Conservation (phyloP, 1,140 invertebrate species). For the Orius laevigatus region DNA sequence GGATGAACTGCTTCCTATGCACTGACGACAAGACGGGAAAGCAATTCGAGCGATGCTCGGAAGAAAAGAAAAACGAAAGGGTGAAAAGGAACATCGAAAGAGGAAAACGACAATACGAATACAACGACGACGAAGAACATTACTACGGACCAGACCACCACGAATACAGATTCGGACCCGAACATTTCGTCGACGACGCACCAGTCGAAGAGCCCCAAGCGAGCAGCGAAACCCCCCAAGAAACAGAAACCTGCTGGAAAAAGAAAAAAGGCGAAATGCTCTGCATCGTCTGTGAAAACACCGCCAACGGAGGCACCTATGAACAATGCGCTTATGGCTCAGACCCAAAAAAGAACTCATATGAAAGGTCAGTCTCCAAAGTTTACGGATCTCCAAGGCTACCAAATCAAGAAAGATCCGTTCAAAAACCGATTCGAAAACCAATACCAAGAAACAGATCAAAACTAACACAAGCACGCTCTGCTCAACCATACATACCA, state of each 20-base stretch:
- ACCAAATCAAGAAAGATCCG: constrained; percentile 15
- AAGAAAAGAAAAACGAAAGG: constrained; percentile 22
- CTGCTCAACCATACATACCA: constrained; percentile 25
- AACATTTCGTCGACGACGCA: constrained; percentile 17
- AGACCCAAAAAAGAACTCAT: constrained; percentile 48
- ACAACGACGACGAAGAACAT: constrained; percentile 14
- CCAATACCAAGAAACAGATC: constrained; percentile 11
- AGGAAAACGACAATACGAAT: constrained; percentile 17
- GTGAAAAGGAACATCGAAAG: constrained; percentile 9
- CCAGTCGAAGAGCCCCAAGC: constrained; percentile 22
- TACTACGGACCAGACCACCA: constrained; percentile 9
- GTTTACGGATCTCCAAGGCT: constrained; percentile 24
- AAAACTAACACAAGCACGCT: too few species aligned
- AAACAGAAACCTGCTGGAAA: constrained; percentile 39
- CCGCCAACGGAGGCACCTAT: constrained; percentile 47
- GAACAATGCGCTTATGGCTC: constrained; percentile 52
- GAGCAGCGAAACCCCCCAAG: constrained; percentile 19
- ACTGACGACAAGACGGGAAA: constrained; percentile 30
- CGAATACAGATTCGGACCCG: constrained; percentile 17
- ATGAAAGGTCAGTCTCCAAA: constrained; percentile 36
- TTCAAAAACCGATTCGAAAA: constrained; percentile 13
- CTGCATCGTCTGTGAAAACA: constrained; percentile 47
- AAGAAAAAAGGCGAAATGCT: constrained; percentile 41
- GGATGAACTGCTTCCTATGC: constrained; percentile 34
- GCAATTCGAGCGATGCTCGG: constrained; percentile 32